These are phyloP conservation scores for Pandion haliaetus DNA, from an alignment of 2,113 vertebrate species.

Conservation along the genomic window DNA sequence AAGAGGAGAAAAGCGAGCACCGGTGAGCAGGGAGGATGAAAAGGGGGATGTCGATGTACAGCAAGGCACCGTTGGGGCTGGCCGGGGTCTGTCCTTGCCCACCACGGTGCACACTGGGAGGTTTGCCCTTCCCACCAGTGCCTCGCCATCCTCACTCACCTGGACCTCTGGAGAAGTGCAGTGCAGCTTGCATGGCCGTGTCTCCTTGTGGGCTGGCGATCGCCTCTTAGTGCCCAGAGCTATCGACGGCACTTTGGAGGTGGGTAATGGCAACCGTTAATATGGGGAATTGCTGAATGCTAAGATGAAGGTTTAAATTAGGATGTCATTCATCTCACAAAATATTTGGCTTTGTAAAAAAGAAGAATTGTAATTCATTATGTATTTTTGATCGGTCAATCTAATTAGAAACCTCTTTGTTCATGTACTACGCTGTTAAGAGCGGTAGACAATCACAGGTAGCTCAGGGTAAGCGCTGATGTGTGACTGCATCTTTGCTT, in stretches of 20 bases:
- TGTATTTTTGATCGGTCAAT: neutral
- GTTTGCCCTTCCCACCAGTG: neutral
- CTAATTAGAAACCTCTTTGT: neutral
- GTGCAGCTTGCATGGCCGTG: accelerated
- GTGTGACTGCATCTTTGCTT: neutral
- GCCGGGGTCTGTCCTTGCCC: neutral
- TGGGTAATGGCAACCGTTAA: neutral
- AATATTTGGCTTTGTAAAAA: neutral
- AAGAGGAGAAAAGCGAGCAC: neutral
- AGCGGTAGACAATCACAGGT: neutral
- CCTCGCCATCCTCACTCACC: too few species aligned
- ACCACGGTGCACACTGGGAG: too few species aligned
- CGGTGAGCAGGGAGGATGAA: neutral
- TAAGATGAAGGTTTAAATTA: neutral
- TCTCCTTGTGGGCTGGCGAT: neutral
- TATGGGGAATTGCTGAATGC: neutral
- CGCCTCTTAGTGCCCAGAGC: neutral
- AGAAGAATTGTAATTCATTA: neutral
- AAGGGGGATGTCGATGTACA: neutral
- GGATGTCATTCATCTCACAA: neutral
- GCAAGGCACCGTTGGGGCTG: accelerated
- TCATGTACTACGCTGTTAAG: neutral
- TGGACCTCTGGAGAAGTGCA: neutral
- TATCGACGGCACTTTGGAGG: accelerated
- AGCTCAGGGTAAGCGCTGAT: neutral